phyloP scores from a whole-genome alignment of 2,113 vertebrate genomes.

The Xerus inauris region DNA sequence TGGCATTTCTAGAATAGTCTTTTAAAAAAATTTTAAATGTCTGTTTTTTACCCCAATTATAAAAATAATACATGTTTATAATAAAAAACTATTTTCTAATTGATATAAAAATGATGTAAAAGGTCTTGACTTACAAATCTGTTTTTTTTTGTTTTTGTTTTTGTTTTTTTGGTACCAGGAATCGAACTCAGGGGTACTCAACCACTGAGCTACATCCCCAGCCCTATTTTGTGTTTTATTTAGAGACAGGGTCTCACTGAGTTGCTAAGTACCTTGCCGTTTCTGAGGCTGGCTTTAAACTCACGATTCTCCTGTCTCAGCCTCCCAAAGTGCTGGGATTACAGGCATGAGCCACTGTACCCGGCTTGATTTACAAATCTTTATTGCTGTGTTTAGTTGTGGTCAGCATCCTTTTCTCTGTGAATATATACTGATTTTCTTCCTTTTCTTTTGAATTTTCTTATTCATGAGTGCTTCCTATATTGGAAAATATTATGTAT shows the following conservation, averaged over 20 bases:
- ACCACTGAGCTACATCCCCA: too few species aligned
- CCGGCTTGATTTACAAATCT: background rate
- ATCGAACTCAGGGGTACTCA: too few species aligned
- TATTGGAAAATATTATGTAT: background rate
- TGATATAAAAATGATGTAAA: background rate
- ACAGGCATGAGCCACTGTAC: too few species aligned
- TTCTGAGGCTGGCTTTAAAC: too few species aligned
- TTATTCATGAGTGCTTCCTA: constrained; percentile 7
- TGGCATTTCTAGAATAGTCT: background rate
- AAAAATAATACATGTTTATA: constrained; percentile 23
- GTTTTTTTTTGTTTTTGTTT: too few species aligned
- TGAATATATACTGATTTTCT: background rate
- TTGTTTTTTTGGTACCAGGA: too few species aligned
- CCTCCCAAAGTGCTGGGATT: too few species aligned
- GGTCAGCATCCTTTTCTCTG: background rate
- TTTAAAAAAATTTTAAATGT: background rate
- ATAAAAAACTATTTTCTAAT: background rate
- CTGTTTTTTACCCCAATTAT: background rate
- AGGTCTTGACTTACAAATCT: background rate
- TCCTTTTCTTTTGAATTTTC: background rate
- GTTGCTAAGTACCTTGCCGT: too few species aligned
- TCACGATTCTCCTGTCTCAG: too few species aligned
- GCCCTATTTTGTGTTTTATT: too few species aligned
- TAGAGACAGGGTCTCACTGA: too few species aligned
- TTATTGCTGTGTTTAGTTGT: constrained; percentile 7